Evolutionary conservation across 2,888 invertebrate species (phyloP).

Genomic region (Cepaea hortensis): DNA sequence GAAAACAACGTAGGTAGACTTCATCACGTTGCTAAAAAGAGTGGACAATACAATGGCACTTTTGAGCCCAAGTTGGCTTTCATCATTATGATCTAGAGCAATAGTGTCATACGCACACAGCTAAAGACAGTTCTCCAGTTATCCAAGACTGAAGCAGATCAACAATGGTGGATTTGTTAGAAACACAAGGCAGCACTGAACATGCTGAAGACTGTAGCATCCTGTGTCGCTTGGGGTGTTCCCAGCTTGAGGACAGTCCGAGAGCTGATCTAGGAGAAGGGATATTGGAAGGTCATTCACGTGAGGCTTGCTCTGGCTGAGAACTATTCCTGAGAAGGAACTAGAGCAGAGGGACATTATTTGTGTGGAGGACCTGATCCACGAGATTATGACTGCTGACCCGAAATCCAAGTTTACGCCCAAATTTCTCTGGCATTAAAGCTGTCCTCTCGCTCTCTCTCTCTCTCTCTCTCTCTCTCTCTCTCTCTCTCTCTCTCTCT

Average conservation of each 20-base stretch:
- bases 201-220: conserved; percentile 98
- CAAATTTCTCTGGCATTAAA: conserved; percentile 99
- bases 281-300: conserved; percentile 93
- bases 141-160: conserved; percentile 95
- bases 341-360: conserved; percentile 82
- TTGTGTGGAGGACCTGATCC: too few species aligned
- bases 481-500: conserved; percentile 98
- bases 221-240: conserved; percentile 97
- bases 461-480: too few species aligned
- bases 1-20: conserved; percentile 93
- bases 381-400: conserved; percentile 92
- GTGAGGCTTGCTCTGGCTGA: conserved; percentile 94
- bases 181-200: conserved; percentile 97
- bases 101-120: conserved; percentile 81
- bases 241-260: conserved; percentile 97
- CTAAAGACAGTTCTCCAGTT: conserved; percentile 96
- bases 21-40: conserved; percentile 89
- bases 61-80: conserved; percentile 97
- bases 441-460: too few species aligned
- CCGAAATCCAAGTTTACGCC: conserved; percentile 92
- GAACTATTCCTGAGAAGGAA: conserved; percentile 93
- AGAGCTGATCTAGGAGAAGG: conserved; percentile 97
- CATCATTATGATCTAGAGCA: conserved; percentile 96
- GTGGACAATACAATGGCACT: conserved; percentile 97
- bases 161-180: conserved; percentile 99